Evolutionary conservation across 64 coral and sea anemone genomes (phyloP).

Genomic region (Astreopora myriophthalma): DNA sequence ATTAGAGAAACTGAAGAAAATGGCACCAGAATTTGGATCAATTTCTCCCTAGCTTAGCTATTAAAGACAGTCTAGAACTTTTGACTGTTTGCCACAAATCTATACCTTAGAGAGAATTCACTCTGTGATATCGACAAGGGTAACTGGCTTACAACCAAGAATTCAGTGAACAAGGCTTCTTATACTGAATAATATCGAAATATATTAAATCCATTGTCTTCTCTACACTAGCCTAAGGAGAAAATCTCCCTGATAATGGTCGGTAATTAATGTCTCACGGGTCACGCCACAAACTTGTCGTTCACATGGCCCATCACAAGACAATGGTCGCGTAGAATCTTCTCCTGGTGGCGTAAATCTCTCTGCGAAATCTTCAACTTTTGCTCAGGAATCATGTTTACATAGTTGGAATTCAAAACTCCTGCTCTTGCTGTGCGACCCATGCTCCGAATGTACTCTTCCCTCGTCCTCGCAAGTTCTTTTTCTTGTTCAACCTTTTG

Average conservation of each 20-base stretch:
- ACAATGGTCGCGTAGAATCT: constrained; percentile 81
- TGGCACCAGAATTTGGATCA: too few species aligned
- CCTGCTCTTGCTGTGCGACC: constrained; percentile 66
- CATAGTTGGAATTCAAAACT: constrained; percentile 83
- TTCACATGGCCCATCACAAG: constrained; percentile 93
- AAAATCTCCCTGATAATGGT: background rate
- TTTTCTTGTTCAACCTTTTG: constrained; percentile 71
- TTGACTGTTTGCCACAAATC: too few species aligned
- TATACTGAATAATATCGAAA: background rate
- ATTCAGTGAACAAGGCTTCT: background rate
- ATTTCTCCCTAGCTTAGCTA: too few species aligned
- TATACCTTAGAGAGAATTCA: background rate
- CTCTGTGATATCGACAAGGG: background rate
- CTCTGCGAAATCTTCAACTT: constrained; percentile 76
- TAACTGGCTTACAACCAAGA: background rate
- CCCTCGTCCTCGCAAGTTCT: constrained; percentile 43
- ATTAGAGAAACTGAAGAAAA: too few species aligned
- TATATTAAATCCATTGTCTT: background rate
- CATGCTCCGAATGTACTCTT: constrained; percentile 82
- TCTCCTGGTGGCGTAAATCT: constrained; percentile 93
- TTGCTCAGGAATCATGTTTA: constrained; percentile 86
- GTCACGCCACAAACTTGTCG: constrained; percentile 85
- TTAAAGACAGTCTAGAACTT: too few species aligned
- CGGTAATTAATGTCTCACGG: too few species aligned
- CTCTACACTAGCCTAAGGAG: background rate